Evolutionary conservation across 2,888 invertebrate genomes (phyloP).

Genomic region (Mesopsocus fuscifrons): DNA sequence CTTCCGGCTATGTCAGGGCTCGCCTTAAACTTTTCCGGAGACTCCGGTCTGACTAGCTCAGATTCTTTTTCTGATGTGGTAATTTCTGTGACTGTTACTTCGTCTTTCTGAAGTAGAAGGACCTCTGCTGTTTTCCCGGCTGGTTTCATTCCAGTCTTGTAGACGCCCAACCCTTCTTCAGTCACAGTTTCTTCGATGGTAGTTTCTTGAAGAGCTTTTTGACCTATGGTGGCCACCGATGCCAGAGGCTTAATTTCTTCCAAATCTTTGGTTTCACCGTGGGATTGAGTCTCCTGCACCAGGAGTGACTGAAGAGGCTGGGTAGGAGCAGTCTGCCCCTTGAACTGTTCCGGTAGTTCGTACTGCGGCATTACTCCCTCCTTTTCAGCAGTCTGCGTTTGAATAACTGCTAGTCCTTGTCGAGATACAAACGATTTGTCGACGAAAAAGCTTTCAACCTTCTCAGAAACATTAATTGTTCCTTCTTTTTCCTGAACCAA

Average conservation of each 20-base stretch:
- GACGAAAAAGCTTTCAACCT: constrained; percentile 24
- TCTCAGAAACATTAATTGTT: constrained; percentile 22
- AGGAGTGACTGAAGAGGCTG: constrained; percentile 33
- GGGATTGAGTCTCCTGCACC: constrained; percentile 26
- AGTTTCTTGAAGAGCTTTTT: constrained; percentile 28
- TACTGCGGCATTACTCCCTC: constrained; percentile 36
- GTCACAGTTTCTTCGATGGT: constrained; percentile 31
- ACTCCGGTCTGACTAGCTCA: constrained; percentile 23
- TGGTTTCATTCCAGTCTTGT: constrained; percentile 24
- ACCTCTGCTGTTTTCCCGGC: constrained; percentile 27
- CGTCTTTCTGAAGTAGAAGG: constrained; percentile 25
- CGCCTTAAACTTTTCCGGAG: constrained; percentile 26
- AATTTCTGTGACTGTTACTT: constrained; percentile 30
- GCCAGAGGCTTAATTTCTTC: constrained; percentile 25
- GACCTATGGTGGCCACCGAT: constrained; percentile 26
- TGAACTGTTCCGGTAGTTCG: constrained; percentile 32
- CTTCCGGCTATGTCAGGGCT: constrained; percentile 27
- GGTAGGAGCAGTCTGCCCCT: constrained; percentile 28
- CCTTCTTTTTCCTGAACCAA: constrained; percentile 45
- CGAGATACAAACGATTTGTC: constrained; percentile 36
- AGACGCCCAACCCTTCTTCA: constrained; percentile 33
- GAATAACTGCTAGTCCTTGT: constrained; percentile 37
- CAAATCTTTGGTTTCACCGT: constrained; percentile 28
- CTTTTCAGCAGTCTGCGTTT: constrained; percentile 42
- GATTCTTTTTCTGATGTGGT: constrained; percentile 30